A percentile compares a stretch with the other conserved stretches of the same genome.
Conservation (phyloP, 2,797 vertebrate species). For the Alcedo atthis region DNA sequence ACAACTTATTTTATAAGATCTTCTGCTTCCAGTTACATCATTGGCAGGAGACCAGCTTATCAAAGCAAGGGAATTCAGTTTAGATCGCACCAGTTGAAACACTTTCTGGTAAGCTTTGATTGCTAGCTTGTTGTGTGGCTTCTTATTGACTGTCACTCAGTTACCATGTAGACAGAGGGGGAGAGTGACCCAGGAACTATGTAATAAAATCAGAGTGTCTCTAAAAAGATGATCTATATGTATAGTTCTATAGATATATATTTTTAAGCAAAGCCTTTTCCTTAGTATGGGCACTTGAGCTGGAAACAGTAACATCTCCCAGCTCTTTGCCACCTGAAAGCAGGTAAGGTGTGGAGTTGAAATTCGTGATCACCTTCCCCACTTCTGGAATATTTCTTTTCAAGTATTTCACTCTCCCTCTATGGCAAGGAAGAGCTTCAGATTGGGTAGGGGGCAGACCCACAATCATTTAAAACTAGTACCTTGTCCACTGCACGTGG, state of each 20-base stretch:
- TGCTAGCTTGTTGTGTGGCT: constrained; percentile 2
- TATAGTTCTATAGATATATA: constrained; percentile 73
- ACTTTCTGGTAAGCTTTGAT: background rate
- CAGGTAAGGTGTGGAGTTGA: constrained; percentile 31
- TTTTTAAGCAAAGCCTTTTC: constrained; percentile 68
- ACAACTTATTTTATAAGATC: constrained; percentile 5
- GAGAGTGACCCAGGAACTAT: constrained; percentile 42
- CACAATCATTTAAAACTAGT: background rate
- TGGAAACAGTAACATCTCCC: background rate
- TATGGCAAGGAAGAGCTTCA: background rate
- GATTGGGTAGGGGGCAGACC: background rate
- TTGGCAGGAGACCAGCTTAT: background rate
- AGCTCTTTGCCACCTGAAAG: constrained; percentile 14
- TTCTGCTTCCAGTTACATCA: background rate
- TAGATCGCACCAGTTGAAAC: background rate
- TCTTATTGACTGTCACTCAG: background rate
- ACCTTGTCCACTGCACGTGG: background rate
- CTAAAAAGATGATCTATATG: constrained; percentile 60
- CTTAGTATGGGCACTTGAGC: background rate
- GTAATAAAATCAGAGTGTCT: constrained; percentile 56
- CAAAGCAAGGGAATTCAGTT: constrained; percentile 29
- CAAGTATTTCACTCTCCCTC: background rate
- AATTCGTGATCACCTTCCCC: background rate
- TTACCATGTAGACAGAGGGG: constrained; percentile 24
- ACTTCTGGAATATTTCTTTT: constrained; percentile 14